Conservation (phyloP, 2,797 vertebrate genomes). For the Glossophaga mutica region DNA sequence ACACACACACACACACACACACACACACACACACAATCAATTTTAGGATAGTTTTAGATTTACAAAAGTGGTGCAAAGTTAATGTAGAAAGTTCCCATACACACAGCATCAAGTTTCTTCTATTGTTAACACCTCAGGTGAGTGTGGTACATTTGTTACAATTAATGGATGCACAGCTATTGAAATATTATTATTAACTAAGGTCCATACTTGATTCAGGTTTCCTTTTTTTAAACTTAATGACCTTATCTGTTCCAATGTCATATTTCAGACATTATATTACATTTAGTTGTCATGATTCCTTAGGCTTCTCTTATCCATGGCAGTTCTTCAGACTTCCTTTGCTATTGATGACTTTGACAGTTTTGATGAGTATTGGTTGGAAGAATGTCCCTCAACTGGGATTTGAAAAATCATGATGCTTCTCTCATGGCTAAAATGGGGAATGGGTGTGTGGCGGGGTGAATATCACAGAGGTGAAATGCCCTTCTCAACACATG, state of each 20-base stretch:
- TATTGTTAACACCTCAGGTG: neutral
- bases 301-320: neutral
- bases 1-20: too few relatives aligned
- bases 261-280: neutral
- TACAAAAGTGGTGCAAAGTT: neutral
- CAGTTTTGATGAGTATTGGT: neutral
- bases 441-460: neutral
- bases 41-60: conserved; percentile 7
- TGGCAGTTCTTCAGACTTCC: neutral
- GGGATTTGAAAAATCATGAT: neutral
- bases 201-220: neutral
- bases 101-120: neutral
- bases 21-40: too few relatives aligned
- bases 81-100: neutral
- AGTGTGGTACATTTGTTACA: neutral
- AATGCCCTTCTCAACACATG: neutral
- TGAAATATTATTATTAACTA: neutral
- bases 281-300: neutral
- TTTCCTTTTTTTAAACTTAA: neutral
- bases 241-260: neutral
- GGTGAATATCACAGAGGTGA: neutral
- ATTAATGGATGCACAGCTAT: neutral
- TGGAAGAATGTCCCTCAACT: neutral
- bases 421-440: neutral
- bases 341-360: neutral